phyloP scores from a whole-genome alignment of 2,888 invertebrate genomes.

The Drosophila kanekoi region DNA sequence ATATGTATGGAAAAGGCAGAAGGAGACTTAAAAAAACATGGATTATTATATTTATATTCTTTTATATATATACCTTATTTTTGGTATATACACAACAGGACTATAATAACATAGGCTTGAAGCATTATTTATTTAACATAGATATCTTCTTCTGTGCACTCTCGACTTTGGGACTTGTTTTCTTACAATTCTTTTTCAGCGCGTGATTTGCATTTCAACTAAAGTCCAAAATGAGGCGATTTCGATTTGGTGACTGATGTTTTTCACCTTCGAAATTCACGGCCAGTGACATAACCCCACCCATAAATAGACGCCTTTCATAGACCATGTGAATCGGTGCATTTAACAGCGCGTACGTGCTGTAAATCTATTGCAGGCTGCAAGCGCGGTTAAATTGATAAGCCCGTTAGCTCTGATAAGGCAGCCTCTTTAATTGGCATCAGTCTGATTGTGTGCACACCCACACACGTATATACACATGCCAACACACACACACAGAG shows the following conservation, averaged over 20 bases:
- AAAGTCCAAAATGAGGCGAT: slow-evolving; percentile 29
- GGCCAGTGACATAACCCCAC: slow-evolving; percentile 45
- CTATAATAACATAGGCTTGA: too few species aligned
- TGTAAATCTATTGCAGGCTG: slow-evolving; percentile 25
- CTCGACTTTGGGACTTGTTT: not conserved
- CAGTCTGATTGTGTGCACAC: slow-evolving; percentile 34
- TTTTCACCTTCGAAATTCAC: slow-evolving; percentile 54
- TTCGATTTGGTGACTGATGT: slow-evolving; percentile 52
- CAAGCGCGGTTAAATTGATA: slow-evolving; percentile 38
- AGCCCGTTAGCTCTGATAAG: slow-evolving; percentile 46
- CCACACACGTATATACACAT: not conserved
- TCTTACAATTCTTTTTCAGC: slow-evolving; percentile 5
- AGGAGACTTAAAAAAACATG: too few species aligned
- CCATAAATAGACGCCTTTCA: slow-evolving; percentile 3
- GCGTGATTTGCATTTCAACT: slow-evolving; percentile 41
- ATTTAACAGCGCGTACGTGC: slow-evolving; percentile 40
- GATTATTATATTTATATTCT: too few species aligned
- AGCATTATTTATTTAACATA: too few species aligned
- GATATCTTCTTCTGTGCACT: too few species aligned
- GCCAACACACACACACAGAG: not conserved
- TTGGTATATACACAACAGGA: too few species aligned
- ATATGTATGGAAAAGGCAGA: too few species aligned
- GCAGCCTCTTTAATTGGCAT: slow-evolving; percentile 39
- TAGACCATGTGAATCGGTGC: slow-evolving; percentile 10
- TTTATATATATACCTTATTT: too few species aligned